These are phyloP conservation scores for Aplodontia rufa DNA, from an alignment of 2,113 vertebrate species.

Conservation along the genomic window DNA sequence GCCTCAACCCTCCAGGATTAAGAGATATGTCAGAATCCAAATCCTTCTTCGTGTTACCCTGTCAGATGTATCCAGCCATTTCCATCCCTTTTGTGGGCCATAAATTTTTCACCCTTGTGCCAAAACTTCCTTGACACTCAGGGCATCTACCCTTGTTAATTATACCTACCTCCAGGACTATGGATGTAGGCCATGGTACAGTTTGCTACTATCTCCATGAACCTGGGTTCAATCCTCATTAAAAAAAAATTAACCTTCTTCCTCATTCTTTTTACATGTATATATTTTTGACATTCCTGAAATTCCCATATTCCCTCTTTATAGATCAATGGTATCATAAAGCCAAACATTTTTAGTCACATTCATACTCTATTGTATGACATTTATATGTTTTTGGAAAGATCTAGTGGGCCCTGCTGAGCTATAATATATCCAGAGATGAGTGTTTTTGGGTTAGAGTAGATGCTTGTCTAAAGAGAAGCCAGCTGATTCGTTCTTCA, in stretches of 20 bases:
- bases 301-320: not conserved
- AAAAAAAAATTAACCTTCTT: too few relatives aligned
- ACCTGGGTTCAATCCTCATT: too few relatives aligned
- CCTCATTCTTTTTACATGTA: not conserved
- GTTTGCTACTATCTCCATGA: too few relatives aligned
- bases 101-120: not conserved
- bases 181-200: too few relatives aligned
- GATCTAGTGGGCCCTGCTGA: rapidly evolving
- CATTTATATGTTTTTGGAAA: rapidly evolving
- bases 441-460: rapidly evolving
- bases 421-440: rapidly evolving
- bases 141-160: rapidly evolving
- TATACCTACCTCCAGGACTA: rapidly evolving
- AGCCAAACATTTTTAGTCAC: rapidly evolving
- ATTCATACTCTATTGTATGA: too few relatives aligned
- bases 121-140: not conserved
- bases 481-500: rapidly evolving
- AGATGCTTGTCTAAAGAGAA: too few relatives aligned
- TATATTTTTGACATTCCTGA: not conserved
- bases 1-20: rapidly evolving
- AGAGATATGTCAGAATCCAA: rapidly evolving
- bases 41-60: rapidly evolving
- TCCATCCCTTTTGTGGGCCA: rapidly evolving
- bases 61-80: rapidly evolving
- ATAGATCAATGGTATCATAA: rapidly evolving